Percentiles rank a stretch among this genome's conserved stretches.
phyloP scores from a whole-genome alignment of 2,113 vertebrate genomes.

The Hemichromis elongatus region DNA sequence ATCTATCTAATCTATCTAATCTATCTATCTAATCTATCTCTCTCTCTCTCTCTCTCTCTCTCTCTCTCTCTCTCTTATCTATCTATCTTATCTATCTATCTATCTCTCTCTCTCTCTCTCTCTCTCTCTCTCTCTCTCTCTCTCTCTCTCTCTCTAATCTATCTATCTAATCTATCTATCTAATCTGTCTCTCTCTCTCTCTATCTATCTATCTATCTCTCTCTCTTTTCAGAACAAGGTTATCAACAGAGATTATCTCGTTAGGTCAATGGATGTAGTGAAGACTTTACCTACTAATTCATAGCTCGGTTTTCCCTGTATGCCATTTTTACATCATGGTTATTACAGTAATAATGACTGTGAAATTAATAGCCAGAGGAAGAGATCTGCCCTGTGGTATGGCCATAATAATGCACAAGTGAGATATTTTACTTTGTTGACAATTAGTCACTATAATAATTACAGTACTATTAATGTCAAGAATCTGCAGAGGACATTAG shows the following conservation, averaged over 20 bases:
- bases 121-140: no score
- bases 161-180: no score
- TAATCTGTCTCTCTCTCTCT: background rate
- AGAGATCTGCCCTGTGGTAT: background rate
- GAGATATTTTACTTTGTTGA: background rate
- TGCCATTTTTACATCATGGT: background rate
- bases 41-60: no score
- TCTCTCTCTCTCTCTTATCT: no score
- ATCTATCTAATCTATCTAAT: no score
- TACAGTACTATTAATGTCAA: background rate
- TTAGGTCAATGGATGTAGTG: slow-evolving; percentile 9
- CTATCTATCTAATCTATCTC: no score
- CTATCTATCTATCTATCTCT: background rate
- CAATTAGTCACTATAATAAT: background rate
- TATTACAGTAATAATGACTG: background rate
- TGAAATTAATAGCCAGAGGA: background rate
- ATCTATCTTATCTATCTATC: no score
- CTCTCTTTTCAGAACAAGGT: slow-evolving; percentile 39
- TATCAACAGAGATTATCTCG: slow-evolving; percentile 54
- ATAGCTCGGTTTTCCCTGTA: background rate
- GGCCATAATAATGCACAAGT: background rate
- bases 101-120: no score
- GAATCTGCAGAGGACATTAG: background rate
- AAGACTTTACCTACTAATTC: background rate
- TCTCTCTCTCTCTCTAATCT: no score